Conservation (phyloP, 2,888 invertebrate genomes). For the Aethes cnicana region DNA sequence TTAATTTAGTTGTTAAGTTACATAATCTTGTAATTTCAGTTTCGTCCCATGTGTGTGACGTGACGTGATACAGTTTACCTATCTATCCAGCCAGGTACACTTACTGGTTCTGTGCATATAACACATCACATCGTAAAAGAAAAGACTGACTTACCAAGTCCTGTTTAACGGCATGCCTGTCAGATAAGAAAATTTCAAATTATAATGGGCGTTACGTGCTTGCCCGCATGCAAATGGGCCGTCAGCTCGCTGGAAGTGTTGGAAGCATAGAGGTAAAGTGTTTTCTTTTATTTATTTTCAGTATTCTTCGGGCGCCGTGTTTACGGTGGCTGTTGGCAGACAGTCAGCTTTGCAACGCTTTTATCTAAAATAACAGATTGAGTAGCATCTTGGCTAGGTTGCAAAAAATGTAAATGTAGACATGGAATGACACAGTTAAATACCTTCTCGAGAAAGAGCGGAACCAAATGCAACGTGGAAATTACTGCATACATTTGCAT, state of each 20-base stretch:
- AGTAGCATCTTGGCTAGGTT: slow-evolving; percentile 1
- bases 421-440: background rate
- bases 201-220: background rate
- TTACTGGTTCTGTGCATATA: too few species aligned
- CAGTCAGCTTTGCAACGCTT: slow-evolving; percentile 1
- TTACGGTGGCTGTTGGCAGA: slow-evolving; percentile 6
- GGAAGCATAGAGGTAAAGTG: background rate
- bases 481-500: too few species aligned
- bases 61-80: too few species aligned
- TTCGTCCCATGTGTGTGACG: too few species aligned
- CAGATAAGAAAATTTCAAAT: background rate
- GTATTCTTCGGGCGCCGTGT: background rate
- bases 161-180: background rate
- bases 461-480: too few species aligned
- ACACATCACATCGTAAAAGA: background rate
- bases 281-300: slow-evolving; percentile 5
- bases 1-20: too few species aligned
- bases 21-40: too few species aligned
- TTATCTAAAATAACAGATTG: slow-evolving; percentile 6
- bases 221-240: background rate
- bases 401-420: background rate
- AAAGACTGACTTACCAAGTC: background rate
- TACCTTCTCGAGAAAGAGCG: background rate
- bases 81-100: too few species aligned
- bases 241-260: background rate